Evolutionary conservation across 2,797 vertebrate genomes (phyloP).

Genomic region (Microctenopoma stevenorrisi): DNA sequence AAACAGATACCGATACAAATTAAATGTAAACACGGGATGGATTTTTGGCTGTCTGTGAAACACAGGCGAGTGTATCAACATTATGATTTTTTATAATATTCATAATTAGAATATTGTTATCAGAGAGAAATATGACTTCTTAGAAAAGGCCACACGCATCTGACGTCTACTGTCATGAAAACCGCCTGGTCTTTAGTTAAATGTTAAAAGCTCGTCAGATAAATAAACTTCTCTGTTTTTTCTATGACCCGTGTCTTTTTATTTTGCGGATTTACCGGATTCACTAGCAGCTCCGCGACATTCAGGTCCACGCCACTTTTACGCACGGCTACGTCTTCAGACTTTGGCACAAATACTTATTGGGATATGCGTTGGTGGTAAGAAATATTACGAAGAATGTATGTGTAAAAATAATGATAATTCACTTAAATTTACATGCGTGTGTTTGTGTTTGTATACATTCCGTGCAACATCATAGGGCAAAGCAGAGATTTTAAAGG

Average conservation of each 20-base stretch:
- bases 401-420: conserved; percentile 3
- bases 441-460: neutral
- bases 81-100: neutral
- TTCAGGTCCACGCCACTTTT: conserved; percentile 38
- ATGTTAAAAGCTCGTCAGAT: conserved; percentile 17
- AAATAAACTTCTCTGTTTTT: conserved; percentile 16
- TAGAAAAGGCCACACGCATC: neutral
- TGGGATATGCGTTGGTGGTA: conserved; percentile 2
- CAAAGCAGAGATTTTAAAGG: neutral
- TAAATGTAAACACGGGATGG: neutral
- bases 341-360: conserved; percentile 38
- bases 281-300: conserved; percentile 14
- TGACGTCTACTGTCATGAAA: conserved; percentile 7
- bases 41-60: neutral
- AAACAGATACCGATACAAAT: neutral
- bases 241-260: neutral
- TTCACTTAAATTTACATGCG: neutral
- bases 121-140: neutral
- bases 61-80: neutral
- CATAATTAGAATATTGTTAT: neutral
- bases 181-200: conserved; percentile 6
- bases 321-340: conserved; percentile 52
- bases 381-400: neutral
- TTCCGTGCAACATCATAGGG: neutral
- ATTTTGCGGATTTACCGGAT: conserved; percentile 36